Evolutionary conservation across 2,888 invertebrate genomes (phyloP), one percentile per base, ranked within the genome.

Genomic region (Laspeyria flexula): DNA sequence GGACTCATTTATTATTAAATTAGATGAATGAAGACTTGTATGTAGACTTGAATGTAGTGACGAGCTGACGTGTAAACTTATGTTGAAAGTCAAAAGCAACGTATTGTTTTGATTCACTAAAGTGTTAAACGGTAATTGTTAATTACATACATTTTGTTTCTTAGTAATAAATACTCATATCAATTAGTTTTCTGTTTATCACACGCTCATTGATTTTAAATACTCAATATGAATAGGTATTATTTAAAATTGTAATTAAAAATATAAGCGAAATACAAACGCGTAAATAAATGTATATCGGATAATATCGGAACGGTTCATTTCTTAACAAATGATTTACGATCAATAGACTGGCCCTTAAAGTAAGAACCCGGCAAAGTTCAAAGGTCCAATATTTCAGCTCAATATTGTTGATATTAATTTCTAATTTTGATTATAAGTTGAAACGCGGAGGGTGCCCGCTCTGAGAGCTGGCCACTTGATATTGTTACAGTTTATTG

Each of bases 321-420:
- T 60, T 71, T 62, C 47, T 59, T 50, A 59, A 34, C 45, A 31
- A 67, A 61, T 55, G 45, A 65, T 59, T 68, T 54, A 54, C 55
- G 59, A 57, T n/a, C n/a, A n/a, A n/a, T 63, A 57, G 62, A 51
- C 50, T 54, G 49, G 35, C 42, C 53, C 55, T 68, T 53, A 43
- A 49, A 48, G 37, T 34, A 57, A 65, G 52, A 47, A 56, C 60
- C 52, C 55, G 38, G 43, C 51, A 56, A 65, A 63, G 60, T 71
- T 65, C 47, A 56, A 58, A 61, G 59, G 62, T 56, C 50, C 47
- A 55, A 73, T 61, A 71, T 70, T 66, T 57, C 53, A 60, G 44
- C 44, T 58, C 51, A 57, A 69, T 71, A 65, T 62, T 55, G 55
- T 65, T 65, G 42, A 58, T 72, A 71, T 70, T 70, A 70, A 72